Conservation (phyloP, 2,113 vertebrate species). For the Leptobrachium ailaonicum region DNA sequence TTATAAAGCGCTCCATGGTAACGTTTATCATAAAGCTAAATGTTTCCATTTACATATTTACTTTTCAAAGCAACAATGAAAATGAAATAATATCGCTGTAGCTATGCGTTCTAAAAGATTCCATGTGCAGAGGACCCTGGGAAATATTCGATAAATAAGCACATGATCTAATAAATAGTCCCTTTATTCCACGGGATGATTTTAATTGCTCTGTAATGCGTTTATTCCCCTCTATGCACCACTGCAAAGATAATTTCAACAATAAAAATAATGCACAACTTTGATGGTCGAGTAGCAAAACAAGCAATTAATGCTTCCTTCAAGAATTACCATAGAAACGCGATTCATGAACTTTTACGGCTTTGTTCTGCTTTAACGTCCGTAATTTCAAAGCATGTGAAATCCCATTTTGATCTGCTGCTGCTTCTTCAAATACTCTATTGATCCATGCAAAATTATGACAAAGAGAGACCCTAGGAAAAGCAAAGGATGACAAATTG, state of each 20-base stretch:
- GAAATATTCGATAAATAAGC: slow-evolving; percentile 4
- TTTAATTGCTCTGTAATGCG: slow-evolving; percentile 20
- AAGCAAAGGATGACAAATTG: too few relatives aligned
- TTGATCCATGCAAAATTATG: slow-evolving; percentile 11
- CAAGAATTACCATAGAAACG: slow-evolving; percentile 40
- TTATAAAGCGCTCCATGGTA: too few relatives aligned
- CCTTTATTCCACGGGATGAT: slow-evolving; percentile 11
- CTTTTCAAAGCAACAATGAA: too few relatives aligned
- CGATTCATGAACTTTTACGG: slow-evolving; percentile 17
- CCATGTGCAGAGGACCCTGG: not conserved
- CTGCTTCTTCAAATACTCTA: not conserved
- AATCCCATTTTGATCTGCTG: slow-evolving; percentile 11
- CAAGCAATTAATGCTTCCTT: slow-evolving; percentile 43
- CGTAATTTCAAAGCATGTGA: not conserved
- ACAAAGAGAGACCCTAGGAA: too few relatives aligned
- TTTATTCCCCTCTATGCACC: not conserved
- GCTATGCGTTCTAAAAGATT: too few relatives aligned
- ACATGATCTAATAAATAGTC: slow-evolving; percentile 1
- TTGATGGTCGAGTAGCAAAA: slow-evolving; percentile 34
- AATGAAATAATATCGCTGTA: too few relatives aligned
- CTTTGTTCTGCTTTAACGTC: slow-evolving; percentile 1
- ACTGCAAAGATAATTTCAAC: slow-evolving; percentile 26
- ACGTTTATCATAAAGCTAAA: too few relatives aligned
- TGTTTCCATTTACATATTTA: too few relatives aligned
- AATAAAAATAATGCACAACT: slow-evolving; percentile 32